These are phyloP conservation scores for Argyrosomus regius DNA, from an alignment of 2,797 vertebrate species.

Conservation along the genomic window DNA sequence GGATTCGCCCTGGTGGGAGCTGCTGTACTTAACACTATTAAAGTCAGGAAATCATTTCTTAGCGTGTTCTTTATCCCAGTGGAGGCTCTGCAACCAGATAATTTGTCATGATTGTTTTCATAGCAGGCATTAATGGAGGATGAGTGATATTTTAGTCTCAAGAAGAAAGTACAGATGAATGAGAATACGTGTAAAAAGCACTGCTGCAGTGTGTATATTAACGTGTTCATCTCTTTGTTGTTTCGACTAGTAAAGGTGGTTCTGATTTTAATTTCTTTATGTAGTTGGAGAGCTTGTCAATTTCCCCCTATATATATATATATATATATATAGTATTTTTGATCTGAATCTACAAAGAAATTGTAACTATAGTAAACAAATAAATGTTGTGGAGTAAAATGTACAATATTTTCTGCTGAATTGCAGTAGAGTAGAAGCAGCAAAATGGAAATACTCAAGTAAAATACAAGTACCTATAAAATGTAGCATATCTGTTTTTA, in stretches of 20 bases:
- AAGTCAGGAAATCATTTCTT: not conserved
- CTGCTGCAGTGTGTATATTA: not conserved
- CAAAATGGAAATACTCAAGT: not conserved
- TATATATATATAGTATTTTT: no score
- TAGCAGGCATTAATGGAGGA: not conserved
- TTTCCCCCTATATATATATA: not conserved
- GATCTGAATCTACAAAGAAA: no score
- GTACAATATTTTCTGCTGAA: not conserved
- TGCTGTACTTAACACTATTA: not conserved
- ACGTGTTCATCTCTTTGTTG: no score
- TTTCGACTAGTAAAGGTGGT: no score
- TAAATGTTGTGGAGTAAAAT: not conserved
- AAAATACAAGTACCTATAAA: not conserved
- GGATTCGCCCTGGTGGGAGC: not conserved
- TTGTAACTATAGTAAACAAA: not conserved
- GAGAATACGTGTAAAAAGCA: not conserved
- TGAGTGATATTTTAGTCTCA: not conserved
- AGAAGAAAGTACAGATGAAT: not conserved
- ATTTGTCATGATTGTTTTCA: conserved; percentile 4
- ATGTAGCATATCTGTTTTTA: not conserved
- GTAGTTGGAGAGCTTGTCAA: no score
- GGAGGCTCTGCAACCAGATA: conserved; percentile 12
- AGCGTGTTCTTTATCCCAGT: not conserved
- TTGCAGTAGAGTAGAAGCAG: not conserved
- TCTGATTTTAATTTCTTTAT: no score